phyloP scores from a whole-genome alignment of 2,113 vertebrate genomes.

The Upupa epops region DNA sequence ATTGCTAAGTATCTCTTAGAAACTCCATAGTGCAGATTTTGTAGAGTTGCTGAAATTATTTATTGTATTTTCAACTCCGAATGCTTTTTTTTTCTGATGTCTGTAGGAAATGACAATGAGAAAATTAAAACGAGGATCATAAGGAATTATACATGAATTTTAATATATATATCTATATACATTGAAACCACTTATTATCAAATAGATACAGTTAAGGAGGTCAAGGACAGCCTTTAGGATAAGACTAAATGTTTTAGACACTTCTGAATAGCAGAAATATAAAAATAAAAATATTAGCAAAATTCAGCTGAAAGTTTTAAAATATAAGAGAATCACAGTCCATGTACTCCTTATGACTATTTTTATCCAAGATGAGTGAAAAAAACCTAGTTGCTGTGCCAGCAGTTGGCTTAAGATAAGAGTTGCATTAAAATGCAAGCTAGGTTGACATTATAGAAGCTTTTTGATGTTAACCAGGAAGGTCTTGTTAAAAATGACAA shows the following conservation, averaged over 20 bases:
- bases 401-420: conserved; percentile 30
- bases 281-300: neutral
- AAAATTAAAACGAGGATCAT: neutral
- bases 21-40: neutral
- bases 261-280: neutral
- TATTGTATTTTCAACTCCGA: neutral
- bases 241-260: neutral
- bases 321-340: neutral
- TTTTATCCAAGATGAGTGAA: neutral
- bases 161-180: neutral
- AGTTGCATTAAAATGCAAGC: conserved; percentile 47
- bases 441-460: conserved; percentile 29
- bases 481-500: conserved; percentile 56
- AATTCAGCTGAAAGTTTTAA: neutral
- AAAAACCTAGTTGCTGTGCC: neutral
- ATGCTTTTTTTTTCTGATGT: rapidly evolving
- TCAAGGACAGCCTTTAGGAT: neutral
- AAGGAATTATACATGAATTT: neutral
- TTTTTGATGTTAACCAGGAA: conserved; percentile 45
- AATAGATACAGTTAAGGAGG: neutral
- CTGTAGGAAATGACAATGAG: neutral
- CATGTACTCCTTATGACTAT: neutral
- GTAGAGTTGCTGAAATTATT: neutral
- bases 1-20: neutral
- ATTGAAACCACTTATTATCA: neutral